A percentile compares a stretch with the other conserved stretches of the same genome.
phyloP scores from a whole-genome alignment of 2,888 invertebrate genomes.

The Protophormia terraenovae region DNA sequence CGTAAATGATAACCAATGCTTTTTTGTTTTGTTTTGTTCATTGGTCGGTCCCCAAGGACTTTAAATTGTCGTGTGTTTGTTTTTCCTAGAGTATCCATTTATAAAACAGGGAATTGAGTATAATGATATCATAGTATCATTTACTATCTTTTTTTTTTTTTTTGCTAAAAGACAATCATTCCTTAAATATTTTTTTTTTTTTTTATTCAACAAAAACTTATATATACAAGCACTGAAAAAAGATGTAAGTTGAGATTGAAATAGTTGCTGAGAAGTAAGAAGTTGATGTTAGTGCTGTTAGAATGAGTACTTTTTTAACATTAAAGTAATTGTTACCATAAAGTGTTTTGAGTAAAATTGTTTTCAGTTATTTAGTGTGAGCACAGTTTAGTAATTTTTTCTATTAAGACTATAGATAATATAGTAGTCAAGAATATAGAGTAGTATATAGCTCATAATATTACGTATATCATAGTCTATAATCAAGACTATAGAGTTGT shows the following conservation, averaged over 20 bases:
- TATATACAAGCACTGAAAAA: not conserved
- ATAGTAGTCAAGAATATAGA: no score
- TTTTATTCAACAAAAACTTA: not conserved
- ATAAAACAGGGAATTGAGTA: slow-evolving; percentile 31
- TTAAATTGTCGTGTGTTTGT: slow-evolving; percentile 60
- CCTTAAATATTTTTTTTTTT: slow-evolving; percentile 44
- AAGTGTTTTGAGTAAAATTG: slow-evolving; percentile 56
- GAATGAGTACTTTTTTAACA: slow-evolving; percentile 11
- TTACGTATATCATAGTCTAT: no score
- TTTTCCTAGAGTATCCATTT: slow-evolving; percentile 19
- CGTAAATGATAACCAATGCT: not conserved
- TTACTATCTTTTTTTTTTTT: slow-evolving; percentile 40
- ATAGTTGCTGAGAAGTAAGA: not conserved
- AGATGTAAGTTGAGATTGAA: not conserved
- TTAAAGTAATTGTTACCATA: slow-evolving; percentile 53
- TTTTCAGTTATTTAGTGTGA: slow-evolving; percentile 33
- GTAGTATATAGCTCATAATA: no score
- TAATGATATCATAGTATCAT: slow-evolving; percentile 65
- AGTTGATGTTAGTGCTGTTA: not conserved
- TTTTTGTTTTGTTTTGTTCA: not conserved
- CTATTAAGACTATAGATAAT: not conserved
- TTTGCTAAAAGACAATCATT: slow-evolving; percentile 5
- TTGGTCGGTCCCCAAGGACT: slow-evolving; percentile 51
- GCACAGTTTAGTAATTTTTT: not conserved
- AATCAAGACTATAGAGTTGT: no score